Evolutionary conservation across 2,888 invertebrate genomes (phyloP), one percentile per base, ranked within the genome.

Genomic region (Drosophila parthenogenetica): DNA sequence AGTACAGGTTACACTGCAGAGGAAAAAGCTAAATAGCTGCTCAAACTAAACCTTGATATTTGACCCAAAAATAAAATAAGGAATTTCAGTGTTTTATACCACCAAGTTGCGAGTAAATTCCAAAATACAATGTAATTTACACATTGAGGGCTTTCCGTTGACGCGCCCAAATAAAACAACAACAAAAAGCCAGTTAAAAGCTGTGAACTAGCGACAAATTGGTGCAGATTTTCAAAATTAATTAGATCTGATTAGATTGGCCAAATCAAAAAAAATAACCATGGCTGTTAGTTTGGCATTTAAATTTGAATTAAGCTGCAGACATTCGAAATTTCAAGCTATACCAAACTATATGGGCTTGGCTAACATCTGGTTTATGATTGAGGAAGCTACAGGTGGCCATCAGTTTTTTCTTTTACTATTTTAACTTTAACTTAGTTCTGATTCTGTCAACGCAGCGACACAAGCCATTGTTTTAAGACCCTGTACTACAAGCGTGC

Each of bases 331-430:
- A 42, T 29, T 29, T 42, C 14, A n/a, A 48, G 1, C 37, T 13
- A 11, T 50, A 37, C 2, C 7, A 22, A 22, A 1, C 22, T 22
- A 22, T 22, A 40, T 70, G 61, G 63, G 71, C 39, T 32, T n/a
- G 82, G 40, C 35, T 35, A 17, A 14, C 58, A 57, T 17, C 32
- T 58, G 42, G 39, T 57, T 69, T 62, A 62, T 59, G 62, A 55
- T 66, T 54, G 62, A 66, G 74, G 81, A 77, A 81, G 65, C 63
- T 54, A 37, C 17, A 37, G 43, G 39, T 73, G 69, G 37, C 60
- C 65, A 58, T 63, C 74, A 59, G 32, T 57, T 53, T 25, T 46
- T 29, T 35, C 17, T 32, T 25, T 22, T 11, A n/a, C n/a, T n/a
- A n/a, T n/a, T 14, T 25, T 45, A 14, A 32, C 40, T 39, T 7